These are phyloP conservation scores for Drosophila sulfurigaster DNA, from an alignment of 1,140 invertebrate genomes.

Conservation along the genomic window DNA sequence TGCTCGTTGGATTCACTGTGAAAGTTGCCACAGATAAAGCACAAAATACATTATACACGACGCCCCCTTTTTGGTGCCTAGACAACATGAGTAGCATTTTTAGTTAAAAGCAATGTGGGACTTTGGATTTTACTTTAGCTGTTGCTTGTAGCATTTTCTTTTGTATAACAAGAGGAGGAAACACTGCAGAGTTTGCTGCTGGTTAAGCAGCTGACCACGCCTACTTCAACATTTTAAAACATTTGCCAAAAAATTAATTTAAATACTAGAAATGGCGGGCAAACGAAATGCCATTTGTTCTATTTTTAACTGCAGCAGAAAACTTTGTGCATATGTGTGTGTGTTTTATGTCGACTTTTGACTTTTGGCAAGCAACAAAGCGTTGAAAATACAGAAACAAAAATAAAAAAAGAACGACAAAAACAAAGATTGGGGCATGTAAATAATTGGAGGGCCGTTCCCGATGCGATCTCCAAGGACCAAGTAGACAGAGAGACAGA, in stretches of 20 bases:
- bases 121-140: conserved; percentile 13
- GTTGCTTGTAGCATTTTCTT: neutral
- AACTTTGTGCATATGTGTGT: conserved; percentile 24
- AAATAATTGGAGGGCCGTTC: conserved; percentile 67
- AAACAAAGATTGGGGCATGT: conserved; percentile 74
- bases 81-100: conserved; percentile 44
- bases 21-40: conserved; percentile 41
- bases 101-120: conserved; percentile 34
- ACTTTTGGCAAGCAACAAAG: conserved; percentile 61
- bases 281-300: conserved; percentile 59
- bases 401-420: conserved; percentile 55
- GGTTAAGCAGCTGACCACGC: conserved; percentile 39
- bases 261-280: conserved; percentile 64
- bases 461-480: conserved; percentile 6
- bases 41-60: conserved; percentile 61
- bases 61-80: conserved; percentile 63
- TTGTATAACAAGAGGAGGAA: neutral
- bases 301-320: conserved; percentile 55
- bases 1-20: conserved; percentile 7
- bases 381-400: conserved; percentile 1
- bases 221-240: conserved; percentile 59
- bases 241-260: conserved; percentile 72
- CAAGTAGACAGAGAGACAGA: conserved; percentile 39
- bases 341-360: conserved; percentile 53
- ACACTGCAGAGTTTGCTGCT: neutral